Conservation (phyloP, 1,140 invertebrate species). For the Rhopalosiphum padi region DNA sequence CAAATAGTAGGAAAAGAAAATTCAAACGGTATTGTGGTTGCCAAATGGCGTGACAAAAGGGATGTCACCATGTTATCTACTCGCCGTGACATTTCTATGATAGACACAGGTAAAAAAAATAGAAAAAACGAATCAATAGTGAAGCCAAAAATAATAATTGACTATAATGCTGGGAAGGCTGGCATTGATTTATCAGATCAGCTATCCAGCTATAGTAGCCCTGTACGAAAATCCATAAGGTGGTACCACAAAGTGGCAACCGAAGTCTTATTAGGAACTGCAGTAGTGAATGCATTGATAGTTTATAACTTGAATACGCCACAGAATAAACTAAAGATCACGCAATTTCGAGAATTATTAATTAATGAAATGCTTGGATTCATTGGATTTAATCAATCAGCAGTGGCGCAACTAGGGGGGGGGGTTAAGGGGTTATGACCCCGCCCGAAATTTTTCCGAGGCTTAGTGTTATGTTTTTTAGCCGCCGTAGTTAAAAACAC, state of each 20-base stretch:
- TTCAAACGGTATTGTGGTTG: slow-evolving; percentile 61
- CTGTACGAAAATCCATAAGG: slow-evolving; percentile 63
- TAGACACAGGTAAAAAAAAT: slow-evolving; percentile 52
- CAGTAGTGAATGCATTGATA: slow-evolving; percentile 54
- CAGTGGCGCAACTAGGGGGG: too few species aligned
- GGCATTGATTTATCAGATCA: slow-evolving; percentile 64
- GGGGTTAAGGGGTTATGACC: too few species aligned
- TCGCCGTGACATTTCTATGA: slow-evolving; percentile 60
- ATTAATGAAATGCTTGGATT: not conserved
- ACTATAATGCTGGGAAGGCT: slow-evolving; percentile 63
- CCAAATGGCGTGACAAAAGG: slow-evolving; percentile 64
- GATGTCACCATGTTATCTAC: slow-evolving; percentile 63
- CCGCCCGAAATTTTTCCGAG: too few species aligned
- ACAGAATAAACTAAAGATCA: slow-evolving; percentile 2
- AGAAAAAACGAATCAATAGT: slow-evolving; percentile 58
- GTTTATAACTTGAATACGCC: slow-evolving; percentile 35
- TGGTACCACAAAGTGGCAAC: slow-evolving; percentile 64
- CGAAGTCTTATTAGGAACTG: slow-evolving; percentile 62
- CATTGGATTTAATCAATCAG: slow-evolving; percentile 13
- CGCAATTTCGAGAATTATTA: slow-evolving; percentile 39
- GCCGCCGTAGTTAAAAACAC: too few species aligned
- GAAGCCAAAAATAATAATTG: slow-evolving; percentile 62
- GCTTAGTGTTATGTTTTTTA: too few species aligned
- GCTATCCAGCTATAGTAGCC: slow-evolving; percentile 63
- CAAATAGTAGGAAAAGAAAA: slow-evolving; percentile 62